phyloP scores from a whole-genome alignment of 2,888 invertebrate species.

The Lasiommata megera region DNA sequence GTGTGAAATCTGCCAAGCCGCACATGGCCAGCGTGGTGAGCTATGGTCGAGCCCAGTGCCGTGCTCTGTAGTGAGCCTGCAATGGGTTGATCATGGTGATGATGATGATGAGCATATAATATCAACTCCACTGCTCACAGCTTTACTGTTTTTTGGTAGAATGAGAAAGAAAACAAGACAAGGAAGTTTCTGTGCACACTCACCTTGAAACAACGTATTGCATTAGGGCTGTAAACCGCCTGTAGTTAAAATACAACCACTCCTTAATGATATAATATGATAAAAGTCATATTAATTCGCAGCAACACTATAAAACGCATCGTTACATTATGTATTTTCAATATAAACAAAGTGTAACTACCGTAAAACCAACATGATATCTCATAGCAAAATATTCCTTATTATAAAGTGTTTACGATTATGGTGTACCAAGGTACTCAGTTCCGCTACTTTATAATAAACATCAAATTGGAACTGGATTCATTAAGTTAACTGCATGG shows the following conservation, averaged over 20 bases:
- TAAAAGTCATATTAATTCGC: neutral
- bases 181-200: too few relatives aligned
- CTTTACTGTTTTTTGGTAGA: too few relatives aligned
- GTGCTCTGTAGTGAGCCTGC: too few relatives aligned
- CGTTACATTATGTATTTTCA: conserved; percentile 4
- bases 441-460: neutral
- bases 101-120: too few relatives aligned
- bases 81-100: too few relatives aligned
- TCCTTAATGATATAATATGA: neutral
- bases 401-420: conserved; percentile 12
- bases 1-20: too few relatives aligned
- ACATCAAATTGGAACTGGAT: neutral
- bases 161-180: too few relatives aligned
- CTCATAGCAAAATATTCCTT: conserved; percentile 8
- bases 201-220: too few relatives aligned
- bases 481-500: neutral
- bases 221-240: too few relatives aligned
- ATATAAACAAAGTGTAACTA: conserved; percentile 5
- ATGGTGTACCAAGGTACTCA: neutral
- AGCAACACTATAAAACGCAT: neutral
- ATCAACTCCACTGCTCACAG: too few relatives aligned
- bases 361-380: conserved; percentile 2
- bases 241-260: neutral
- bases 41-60: too few relatives aligned
- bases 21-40: too few relatives aligned